Base-by-base conservation (phyloP, 2,113 vertebrate species). In the Petromus typicus region DNA sequence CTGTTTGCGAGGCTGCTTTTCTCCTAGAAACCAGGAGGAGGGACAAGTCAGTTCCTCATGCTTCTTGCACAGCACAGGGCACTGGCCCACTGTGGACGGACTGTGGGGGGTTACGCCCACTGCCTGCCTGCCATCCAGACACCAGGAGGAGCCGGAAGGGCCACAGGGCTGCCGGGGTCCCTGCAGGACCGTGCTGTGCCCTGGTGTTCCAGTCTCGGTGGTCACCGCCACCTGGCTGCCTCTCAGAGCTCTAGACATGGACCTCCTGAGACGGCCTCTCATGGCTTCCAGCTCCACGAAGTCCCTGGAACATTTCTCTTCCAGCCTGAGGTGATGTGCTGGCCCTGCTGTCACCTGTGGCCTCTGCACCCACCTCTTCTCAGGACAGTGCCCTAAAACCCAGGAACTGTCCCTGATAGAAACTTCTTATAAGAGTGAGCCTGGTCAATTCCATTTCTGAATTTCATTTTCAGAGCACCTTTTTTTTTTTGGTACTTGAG, bases 1-100 rank as follows among this genome's bases (percentile, higher is more conserved):
- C 99, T 94, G 99, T 98, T 95, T 99, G 99, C 64, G 99, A 99
- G 0, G 99, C 99, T 96, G 99, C 99, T 99, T 99, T 99, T 97
- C 99, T 99, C 98, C 99, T 99, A 96, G 93, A 91, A 69, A 96
- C 88, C 90, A 67, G 88, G 57, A 87, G 94, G 7, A 94, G 89
- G 89, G 86, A 67, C 78, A 18, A 78, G 56, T 98, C 94, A 97
- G 56, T 32, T 30, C 51, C 64, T 73, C n/a, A 23, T 57, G 89
- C 91, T 85, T n/a, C 79, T n/a, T 17, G 3, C 3, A 3, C 9
- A 7, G 10, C 7, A 4, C 5, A 25, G 67, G 23, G 8, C 11
- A 67, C 7, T 1, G 0, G 90, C 32, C 3, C 0, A 1, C 22
- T 2, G 11, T 78, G 17, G 56, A 18, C 4, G 2, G 0, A 5